A percentile compares a stretch with the other conserved stretches of the same genome.
Evolutionary conservation across 1,140 invertebrate species (phyloP).

Genomic region (Nasonia longicornis): DNA sequence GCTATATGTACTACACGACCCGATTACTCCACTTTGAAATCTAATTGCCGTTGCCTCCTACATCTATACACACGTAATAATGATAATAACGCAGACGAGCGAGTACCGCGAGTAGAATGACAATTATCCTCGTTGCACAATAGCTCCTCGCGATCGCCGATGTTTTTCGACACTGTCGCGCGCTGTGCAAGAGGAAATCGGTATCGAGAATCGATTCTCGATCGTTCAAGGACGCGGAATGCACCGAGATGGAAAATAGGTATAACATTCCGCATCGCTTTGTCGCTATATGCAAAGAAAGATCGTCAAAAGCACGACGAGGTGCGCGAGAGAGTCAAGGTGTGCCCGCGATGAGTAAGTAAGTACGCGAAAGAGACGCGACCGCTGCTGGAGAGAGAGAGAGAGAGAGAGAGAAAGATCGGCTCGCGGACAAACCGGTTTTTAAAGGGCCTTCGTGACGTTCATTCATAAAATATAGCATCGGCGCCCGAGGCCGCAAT

Average conservation of each 20-base stretch:
- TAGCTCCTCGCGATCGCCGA: no score
- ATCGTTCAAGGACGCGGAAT: background rate
- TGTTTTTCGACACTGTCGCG: no score
- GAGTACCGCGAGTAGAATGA: no score
- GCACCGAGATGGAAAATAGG: no score
- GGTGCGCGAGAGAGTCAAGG: background rate
- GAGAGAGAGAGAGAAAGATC: background rate
- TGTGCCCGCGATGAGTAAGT: background rate
- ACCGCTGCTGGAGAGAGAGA: no score
- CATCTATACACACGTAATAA: background rate
- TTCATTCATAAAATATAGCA: slow-evolving; percentile 11
- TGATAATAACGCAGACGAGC: no score
- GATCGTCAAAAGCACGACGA: no score
- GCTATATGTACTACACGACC: background rate
- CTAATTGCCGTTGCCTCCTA: background rate
- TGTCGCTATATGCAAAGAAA: no score
- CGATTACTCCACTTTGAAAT: background rate
- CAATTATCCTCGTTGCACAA: no score
- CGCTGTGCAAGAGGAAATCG: background rate
- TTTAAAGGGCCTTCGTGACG: background rate
- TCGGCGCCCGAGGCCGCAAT: background rate
- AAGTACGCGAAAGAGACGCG: background rate
- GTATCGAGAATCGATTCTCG: background rate
- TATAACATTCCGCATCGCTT: no score
- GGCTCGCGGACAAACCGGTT: background rate